Conservation (phyloP, 2,888 invertebrate genomes). For the Philereme transversata region DNA sequence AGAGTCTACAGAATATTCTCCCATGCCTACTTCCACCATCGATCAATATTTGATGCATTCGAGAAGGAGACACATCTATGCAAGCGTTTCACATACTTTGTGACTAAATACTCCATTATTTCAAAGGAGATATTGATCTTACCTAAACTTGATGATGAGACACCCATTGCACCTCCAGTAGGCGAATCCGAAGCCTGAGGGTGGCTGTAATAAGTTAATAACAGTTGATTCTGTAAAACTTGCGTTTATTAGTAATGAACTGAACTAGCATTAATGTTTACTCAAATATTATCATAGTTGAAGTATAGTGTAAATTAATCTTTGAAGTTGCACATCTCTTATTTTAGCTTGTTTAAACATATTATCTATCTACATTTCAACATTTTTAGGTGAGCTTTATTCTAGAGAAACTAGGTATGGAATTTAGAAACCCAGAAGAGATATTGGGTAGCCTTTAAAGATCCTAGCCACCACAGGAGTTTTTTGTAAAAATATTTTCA, state of each 20-base stretch:
- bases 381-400: no score
- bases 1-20: slow-evolving; percentile 99
- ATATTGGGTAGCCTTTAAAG: no score
- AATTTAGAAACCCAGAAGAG: no score
- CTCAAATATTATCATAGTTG: slow-evolving; percentile 27
- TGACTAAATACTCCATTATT: slow-evolving; percentile 99
- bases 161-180: slow-evolving; percentile 79
- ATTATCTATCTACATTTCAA: not conserved
- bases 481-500: not conserved
- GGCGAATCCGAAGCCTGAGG: slow-evolving; percentile 80
- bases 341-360: slow-evolving; percentile 11
- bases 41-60: slow-evolving; percentile 98
- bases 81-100: slow-evolving; percentile 98
- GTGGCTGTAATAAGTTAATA: slow-evolving; percentile 39
- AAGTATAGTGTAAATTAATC: slow-evolving; percentile 7
- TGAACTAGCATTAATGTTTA: slow-evolving; percentile 21
- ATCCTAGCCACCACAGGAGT: not conserved
- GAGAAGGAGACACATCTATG: slow-evolving; percentile 98
- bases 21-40: slow-evolving; percentile 99
- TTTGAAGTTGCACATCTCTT: slow-evolving; percentile 16
- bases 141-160: slow-evolving; percentile 95
- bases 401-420: no score
- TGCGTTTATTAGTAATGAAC: slow-evolving; percentile 26
- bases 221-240: slow-evolving; percentile 37
- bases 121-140: slow-evolving; percentile 99